Evolutionary conservation across 1,140 invertebrate species (phyloP).

Genomic region (Sweltsa coloradensis): DNA sequence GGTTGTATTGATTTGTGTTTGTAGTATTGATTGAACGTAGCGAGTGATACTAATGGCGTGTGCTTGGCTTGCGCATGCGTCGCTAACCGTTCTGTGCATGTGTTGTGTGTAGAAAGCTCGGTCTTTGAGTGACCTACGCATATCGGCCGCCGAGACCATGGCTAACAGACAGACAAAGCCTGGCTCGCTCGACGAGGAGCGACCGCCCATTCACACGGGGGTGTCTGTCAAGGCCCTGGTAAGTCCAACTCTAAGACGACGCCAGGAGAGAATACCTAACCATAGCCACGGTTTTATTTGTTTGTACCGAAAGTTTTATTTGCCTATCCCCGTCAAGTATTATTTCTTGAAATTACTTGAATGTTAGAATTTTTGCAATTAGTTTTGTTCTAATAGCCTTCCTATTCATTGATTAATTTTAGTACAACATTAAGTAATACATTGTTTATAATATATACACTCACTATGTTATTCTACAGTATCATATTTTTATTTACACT

Average conservation of each 20-base stretch:
- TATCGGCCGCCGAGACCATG: slow-evolving; percentile 26
- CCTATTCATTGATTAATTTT: neutral
- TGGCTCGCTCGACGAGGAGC: slow-evolving; percentile 15
- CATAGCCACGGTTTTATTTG: slow-evolving; percentile 9
- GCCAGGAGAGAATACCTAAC: no score
- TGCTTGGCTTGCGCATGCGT: neutral
- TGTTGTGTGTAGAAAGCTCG: slow-evolving; percentile 28
- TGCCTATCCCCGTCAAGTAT: neutral
- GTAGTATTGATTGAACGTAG: neutral
- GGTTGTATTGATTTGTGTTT: neutral
- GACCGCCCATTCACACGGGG: slow-evolving; percentile 33
- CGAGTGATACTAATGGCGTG: neutral
- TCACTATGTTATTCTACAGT: no score
- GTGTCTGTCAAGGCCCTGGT: slow-evolving; percentile 44
- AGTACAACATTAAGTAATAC: neutral
- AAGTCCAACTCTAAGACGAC: no score
- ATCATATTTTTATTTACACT: no score
- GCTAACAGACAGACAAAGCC: slow-evolving; percentile 21
- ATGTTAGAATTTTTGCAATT: slow-evolving; percentile 5
- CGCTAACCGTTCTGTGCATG: neutral
- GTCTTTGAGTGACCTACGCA: slow-evolving; percentile 32
- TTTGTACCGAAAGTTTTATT: slow-evolving; percentile 7
- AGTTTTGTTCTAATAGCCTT: neutral
- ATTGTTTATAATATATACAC: no score
- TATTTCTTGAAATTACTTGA: slow-evolving; percentile 2